A percentile compares a stretch with the other conserved stretches of the same genome.
These are phyloP conservation scores for Ecdyonurus torrentis DNA, from an alignment of 2,888 invertebrate species.

Conservation along the genomic window DNA sequence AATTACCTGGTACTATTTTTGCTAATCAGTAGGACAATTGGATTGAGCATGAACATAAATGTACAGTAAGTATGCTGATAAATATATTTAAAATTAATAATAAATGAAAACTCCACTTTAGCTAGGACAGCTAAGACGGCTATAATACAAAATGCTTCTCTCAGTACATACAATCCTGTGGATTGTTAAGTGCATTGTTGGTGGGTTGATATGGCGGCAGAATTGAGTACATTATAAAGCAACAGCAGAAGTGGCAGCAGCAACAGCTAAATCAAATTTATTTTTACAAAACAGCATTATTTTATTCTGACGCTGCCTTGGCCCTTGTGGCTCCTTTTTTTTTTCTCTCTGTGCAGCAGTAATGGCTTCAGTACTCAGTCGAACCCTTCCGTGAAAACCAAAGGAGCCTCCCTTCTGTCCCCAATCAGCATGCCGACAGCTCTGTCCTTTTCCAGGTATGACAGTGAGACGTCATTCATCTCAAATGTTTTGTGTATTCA, in stretches of 20 bases:
- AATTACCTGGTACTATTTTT: too few species aligned
- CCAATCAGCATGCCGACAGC: constrained; percentile 41
- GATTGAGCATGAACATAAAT: too few species aligned
- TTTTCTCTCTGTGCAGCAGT: constrained; percentile 10
- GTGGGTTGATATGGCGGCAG: neutral
- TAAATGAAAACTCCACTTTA: too few species aligned
- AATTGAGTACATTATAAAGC: neutral
- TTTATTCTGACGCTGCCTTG: neutral
- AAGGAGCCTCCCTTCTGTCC: constrained; percentile 28
- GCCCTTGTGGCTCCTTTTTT: neutral
- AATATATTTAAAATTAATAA: too few species aligned
- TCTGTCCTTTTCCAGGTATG: constrained; percentile 40
- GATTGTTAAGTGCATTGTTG: neutral
- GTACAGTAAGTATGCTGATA: too few species aligned
- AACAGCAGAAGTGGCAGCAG: neutral
- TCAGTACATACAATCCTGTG: too few species aligned
- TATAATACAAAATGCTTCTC: too few species aligned
- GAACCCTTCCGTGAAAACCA: constrained; percentile 17
- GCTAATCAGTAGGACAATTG: too few species aligned
- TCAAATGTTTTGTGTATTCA: too few species aligned
- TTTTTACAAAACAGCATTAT: too few species aligned
- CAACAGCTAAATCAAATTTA: neutral
- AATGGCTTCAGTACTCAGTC: constrained; percentile 18
- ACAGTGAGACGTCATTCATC: neutral
- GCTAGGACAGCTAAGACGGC: too few species aligned